A percentile compares a stretch with the other conserved stretches of the same genome.
Evolutionary conservation across 2,888 invertebrate species (phyloP).

Genomic region (Cosmia trapezina): DNA sequence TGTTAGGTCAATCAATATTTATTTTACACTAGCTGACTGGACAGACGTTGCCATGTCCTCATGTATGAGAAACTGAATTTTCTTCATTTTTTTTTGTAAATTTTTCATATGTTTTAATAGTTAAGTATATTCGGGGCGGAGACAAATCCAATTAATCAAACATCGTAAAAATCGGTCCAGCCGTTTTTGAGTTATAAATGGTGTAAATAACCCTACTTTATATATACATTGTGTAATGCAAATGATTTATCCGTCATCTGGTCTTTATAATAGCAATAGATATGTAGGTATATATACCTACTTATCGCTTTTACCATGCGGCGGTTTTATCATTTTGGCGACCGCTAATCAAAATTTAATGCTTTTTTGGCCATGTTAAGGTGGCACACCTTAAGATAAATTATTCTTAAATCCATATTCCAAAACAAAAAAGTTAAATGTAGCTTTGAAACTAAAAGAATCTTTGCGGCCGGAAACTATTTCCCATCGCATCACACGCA

Average conservation of each 20-base stretch:
- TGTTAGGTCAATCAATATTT: slow-evolving; percentile 18
- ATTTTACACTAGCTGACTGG: neutral
- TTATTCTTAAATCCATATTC: neutral
- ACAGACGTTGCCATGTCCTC: too few relatives aligned
- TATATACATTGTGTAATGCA: too few relatives aligned
- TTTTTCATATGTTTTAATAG: too few relatives aligned
- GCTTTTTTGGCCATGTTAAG: too few relatives aligned
- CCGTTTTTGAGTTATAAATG: too few relatives aligned
- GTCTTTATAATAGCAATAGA: neutral
- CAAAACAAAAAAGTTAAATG: neutral
- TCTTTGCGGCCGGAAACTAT: slow-evolving; percentile 33
- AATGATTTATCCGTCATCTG: neutral
- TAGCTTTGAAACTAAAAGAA: slow-evolving; percentile 12
- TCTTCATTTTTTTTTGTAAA: too few relatives aligned
- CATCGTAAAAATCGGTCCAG: too few relatives aligned
- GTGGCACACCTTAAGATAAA: too few relatives aligned
- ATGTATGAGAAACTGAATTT: too few relatives aligned
- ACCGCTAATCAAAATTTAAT: neutral
- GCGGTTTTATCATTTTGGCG: neutral
- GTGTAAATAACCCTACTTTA: too few relatives aligned
- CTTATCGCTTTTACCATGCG: neutral
- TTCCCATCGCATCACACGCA: slow-evolving; percentile 34
- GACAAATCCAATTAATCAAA: too few relatives aligned
- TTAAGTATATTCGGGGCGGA: too few relatives aligned
- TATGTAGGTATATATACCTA: neutral